Evolutionary conservation across 2,113 vertebrate genomes (phyloP), one percentile per base, ranked within the genome.

Genomic region (Psephotus haematonotus): DNA sequence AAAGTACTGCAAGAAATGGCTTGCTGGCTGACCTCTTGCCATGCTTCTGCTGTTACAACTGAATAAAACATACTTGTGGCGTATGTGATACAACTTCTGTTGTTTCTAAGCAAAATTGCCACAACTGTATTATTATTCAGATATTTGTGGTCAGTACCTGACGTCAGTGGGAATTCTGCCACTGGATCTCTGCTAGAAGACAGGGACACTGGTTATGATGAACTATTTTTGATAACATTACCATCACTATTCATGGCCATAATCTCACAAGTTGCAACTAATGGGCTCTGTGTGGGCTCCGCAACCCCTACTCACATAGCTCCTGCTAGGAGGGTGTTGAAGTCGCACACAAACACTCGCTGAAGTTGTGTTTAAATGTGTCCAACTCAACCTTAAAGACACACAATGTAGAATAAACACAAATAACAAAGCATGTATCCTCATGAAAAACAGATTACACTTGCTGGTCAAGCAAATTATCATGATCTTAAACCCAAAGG

Each of bases 301-400:
- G 25, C 43, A 22, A 11, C 16, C 17, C 52, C 29, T 2, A 0
- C 28, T 7, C 1, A 12, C 31, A 5, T 46, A 50, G 18, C 25
- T 28, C 23, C 35, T 6, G 37, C 19, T 8, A 25, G 43, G 57
- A 29, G 20, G 29, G 28, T 1, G 4, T 71, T 16, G n/a, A 17
- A 28, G 16, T 13, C 11, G 2, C 27, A 22, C 64, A 12, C 77
- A 37, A 23, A 33, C n/a, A 7, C 39, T 20, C 12, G 7, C 39
- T 49, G 4, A 39, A 49, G 59, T 2, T 53, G 52, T 3, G 7
- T 55, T 77, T 50, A 60, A 50, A 11, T 14, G 33, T 20, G 20
- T 50, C 43, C 76, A 46, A 46, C 31, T 41, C n/a, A 72, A 63
- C 35, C 41, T 50, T 25, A 35, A 31, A 15, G 31, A 13, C 41